phyloP scores from a whole-genome alignment of 2,113 vertebrate species.

The Bambusicola thoracicus region DNA sequence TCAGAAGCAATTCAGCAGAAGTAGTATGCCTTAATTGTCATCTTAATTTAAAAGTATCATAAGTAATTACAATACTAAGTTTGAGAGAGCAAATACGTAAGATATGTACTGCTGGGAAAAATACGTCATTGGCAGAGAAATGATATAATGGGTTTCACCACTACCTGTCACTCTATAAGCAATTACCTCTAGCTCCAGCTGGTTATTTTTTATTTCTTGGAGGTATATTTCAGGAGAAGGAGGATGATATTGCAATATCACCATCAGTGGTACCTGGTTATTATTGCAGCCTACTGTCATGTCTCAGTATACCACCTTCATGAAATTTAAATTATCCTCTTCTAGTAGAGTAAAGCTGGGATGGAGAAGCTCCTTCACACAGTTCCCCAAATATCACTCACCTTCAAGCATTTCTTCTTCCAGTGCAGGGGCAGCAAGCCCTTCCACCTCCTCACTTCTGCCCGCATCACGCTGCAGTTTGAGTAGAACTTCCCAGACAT shows the following conservation, averaged over 20 bases:
- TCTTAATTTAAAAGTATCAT: background rate
- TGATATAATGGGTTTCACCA: background rate
- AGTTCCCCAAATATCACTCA: background rate
- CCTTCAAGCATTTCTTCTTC: background rate
- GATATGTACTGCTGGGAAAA: background rate
- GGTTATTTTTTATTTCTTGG: background rate
- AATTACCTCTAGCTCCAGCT: background rate
- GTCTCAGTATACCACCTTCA: background rate
- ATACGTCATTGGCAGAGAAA: background rate
- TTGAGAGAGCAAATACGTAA: background rate
- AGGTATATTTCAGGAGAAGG: background rate
- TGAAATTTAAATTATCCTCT: background rate
- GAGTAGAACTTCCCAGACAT: background rate
- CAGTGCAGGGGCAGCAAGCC: background rate
- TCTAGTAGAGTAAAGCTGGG: background rate
- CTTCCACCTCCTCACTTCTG: background rate
- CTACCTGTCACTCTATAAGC: background rate
- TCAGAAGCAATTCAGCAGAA: background rate
- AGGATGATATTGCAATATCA: too few species aligned
- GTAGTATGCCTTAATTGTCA: background rate
- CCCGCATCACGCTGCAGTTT: background rate
- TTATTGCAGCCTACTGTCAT: background rate
- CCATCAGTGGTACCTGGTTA: background rate
- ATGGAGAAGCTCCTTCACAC: background rate
- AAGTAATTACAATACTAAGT: background rate